These are phyloP conservation scores for Pogona vitticeps DNA, from an alignment of 2,113 vertebrate species.

Conservation along the genomic window DNA sequence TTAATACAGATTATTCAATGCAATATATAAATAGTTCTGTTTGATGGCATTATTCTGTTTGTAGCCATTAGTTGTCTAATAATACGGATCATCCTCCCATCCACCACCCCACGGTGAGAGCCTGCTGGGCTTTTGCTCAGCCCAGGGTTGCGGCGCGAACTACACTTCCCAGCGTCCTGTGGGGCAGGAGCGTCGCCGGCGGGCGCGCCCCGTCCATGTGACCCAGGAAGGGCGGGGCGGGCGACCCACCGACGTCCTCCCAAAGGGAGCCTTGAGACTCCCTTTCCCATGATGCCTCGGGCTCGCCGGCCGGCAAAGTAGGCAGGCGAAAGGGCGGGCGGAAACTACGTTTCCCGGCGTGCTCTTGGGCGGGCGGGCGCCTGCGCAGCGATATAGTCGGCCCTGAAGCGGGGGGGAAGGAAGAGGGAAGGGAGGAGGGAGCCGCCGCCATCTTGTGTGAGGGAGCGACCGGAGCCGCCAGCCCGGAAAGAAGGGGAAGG, in stretches of 20 bases:
- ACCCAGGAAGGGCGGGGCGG: not conserved
- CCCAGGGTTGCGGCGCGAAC: not conserved
- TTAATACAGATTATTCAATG: too few species aligned
- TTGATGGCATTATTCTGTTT: too few species aligned
- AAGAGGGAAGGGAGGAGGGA: not conserved
- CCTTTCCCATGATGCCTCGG: not conserved
- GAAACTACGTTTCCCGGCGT: conserved; percentile 6
- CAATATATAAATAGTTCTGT: too few species aligned
- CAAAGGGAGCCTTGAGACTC: not conserved
- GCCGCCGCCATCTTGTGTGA: conserved; percentile 33
- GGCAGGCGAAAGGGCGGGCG: not conserved
- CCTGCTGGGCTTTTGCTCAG: too few species aligned
- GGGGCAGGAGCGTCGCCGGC: not conserved
- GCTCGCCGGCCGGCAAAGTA: not conserved
- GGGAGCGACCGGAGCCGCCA: conserved; percentile 17
- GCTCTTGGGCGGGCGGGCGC: not conserved
- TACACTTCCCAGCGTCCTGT: not conserved
- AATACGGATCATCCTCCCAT: not conserved
- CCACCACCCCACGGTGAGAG: not conserved
- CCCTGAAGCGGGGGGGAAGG: not conserved
- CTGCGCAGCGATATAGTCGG: conserved; percentile 7
- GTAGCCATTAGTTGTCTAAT: too few species aligned
- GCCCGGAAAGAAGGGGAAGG: not conserved
- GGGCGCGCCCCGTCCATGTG: too few species aligned
- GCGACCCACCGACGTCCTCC: not conserved